phyloP scores from a whole-genome alignment of 2,888 invertebrate genomes.

The Stenurella melanura region DNA sequence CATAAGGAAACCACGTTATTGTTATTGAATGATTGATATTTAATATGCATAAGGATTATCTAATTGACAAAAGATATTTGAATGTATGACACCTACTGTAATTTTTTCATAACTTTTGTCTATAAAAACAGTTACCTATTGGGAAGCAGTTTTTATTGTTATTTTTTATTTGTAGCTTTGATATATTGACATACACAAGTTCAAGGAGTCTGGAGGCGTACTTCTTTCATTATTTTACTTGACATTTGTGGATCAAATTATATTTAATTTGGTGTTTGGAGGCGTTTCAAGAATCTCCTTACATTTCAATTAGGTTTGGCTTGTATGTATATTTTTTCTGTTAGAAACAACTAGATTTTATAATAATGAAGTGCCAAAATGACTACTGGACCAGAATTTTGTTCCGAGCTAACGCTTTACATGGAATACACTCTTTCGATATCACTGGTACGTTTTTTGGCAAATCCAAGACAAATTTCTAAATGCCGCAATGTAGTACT shows the following conservation, averaged over 20 bases:
- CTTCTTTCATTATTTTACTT: background rate
- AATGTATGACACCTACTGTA: background rate
- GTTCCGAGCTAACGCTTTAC: too few relatives aligned
- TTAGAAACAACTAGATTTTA: too few relatives aligned
- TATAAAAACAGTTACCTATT: background rate
- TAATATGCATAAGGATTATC: too few relatives aligned
- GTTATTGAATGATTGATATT: background rate
- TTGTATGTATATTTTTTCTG: too few relatives aligned
- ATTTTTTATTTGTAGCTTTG: background rate
- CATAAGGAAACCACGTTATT: background rate
- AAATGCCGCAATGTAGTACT: too few relatives aligned
- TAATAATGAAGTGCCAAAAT: too few relatives aligned
- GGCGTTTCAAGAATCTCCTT: background rate
- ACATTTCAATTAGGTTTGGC: background rate
- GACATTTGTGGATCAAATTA: constrained; percentile 3
- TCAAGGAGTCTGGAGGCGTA: background rate
- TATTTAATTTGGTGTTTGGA: background rate
- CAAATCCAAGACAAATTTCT: too few relatives aligned
- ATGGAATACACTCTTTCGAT: too few relatives aligned
- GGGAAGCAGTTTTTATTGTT: too few relatives aligned
- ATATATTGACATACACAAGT: background rate
- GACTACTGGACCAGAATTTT: too few relatives aligned
- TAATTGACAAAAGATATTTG: background rate
- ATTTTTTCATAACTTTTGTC: background rate
- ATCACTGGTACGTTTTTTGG: too few relatives aligned